Evolutionary conservation across 1,140 invertebrate genomes (phyloP).

Genomic region (Zaprionus kolodkinae): DNA sequence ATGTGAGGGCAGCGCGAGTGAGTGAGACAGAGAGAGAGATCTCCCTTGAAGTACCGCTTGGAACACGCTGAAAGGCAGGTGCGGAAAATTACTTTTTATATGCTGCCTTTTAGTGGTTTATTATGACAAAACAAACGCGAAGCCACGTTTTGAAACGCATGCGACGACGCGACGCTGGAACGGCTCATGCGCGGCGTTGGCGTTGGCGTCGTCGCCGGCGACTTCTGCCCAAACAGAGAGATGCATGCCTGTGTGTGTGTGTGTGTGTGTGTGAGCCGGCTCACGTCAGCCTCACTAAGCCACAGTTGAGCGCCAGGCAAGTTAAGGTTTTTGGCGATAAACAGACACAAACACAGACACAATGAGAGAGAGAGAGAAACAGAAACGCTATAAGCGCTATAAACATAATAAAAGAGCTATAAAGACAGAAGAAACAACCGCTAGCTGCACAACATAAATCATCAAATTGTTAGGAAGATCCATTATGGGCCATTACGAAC

Average conservation of each 20-base stretch:
- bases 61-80: conserved; percentile 71
- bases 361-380: conserved; percentile 19
- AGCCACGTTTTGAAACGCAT: conserved; percentile 52
- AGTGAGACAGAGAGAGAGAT: conserved; percentile 1
- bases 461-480: conserved; percentile 84
- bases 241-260: neutral
- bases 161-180: conserved; percentile 27
- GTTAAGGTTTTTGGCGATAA: conserved; percentile 66
- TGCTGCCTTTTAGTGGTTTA: conserved; percentile 80
- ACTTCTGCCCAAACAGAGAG: conserved; percentile 10
- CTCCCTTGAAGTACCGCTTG: conserved; percentile 76
- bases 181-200: conserved; percentile 63
- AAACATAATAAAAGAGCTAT: conserved; percentile 75
- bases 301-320: conserved; percentile 36
- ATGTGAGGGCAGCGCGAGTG: conserved; percentile 22
- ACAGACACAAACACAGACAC: conserved; percentile 55
- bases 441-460: conserved; percentile 81
- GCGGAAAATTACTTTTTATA: conserved; percentile 83
- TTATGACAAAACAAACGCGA: conserved; percentile 78
- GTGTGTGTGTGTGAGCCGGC: neutral
- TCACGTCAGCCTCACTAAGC: conserved; percentile 33
- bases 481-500: conserved; percentile 82
- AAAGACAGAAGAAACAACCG: conserved; percentile 67
- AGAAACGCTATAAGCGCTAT: conserved; percentile 64
- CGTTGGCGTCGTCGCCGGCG: conserved; percentile 38